Conservation (phyloP, 2,888 invertebrate species). For the Meganola albula region DNA sequence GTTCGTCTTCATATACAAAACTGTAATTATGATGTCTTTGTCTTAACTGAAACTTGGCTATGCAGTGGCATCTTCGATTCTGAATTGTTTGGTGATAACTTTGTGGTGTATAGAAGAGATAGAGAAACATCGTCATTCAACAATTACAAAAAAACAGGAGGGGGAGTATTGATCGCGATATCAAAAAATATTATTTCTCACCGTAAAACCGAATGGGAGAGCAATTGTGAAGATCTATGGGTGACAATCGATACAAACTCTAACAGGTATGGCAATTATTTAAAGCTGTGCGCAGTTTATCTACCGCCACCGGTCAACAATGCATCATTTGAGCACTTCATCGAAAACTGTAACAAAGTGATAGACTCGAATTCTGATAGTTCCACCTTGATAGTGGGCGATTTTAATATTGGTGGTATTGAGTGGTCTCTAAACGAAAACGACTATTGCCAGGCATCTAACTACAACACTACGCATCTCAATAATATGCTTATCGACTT, state of each 20-base stretch:
- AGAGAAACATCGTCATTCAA: conserved; percentile 1
- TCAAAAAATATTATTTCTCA: conserved; percentile 1
- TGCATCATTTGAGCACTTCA: neutral
- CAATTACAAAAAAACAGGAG: conserved; percentile 2
- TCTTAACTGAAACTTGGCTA: conserved; percentile 4
- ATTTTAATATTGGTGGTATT: neutral
- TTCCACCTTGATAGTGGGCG: neutral
- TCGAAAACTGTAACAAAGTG: neutral
- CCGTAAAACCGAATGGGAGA: conserved; percentile 5
- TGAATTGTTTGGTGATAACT: conserved; percentile 2
- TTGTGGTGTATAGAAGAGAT: conserved; percentile 4
- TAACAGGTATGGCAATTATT: neutral
- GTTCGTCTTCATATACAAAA: neutral
- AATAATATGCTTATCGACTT: neutral
- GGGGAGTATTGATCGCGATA: conserved; percentile 5
- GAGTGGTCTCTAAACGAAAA: neutral
- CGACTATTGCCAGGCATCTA: neutral
- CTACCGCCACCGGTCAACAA: neutral
- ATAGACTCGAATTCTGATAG: neutral
- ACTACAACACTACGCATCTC: neutral
- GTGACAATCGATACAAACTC: neutral
- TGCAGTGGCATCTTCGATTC: neutral
- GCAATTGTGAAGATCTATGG: conserved; percentile 6
- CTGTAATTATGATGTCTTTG: conserved; percentile 2
- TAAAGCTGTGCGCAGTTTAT: neutral